Evolutionary conservation across 2,888 invertebrate genomes (phyloP), one percentile per base, ranked within the genome.

Genomic region (Troides helena): DNA sequence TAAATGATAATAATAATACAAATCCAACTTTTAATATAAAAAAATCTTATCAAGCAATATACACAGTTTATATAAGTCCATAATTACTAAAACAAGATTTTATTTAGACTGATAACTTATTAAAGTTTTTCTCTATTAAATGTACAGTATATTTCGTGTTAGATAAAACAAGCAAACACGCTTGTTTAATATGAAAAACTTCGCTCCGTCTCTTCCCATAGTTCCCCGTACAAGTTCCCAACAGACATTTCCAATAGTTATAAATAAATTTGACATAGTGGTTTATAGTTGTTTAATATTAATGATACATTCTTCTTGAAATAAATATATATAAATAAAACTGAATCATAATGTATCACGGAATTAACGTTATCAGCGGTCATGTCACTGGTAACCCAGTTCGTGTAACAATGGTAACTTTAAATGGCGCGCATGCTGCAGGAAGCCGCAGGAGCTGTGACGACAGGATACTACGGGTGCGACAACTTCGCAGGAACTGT

Each of bases 391-490:
- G 74, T 80, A 80, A 81, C 82, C 82, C 72, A 83, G 81, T 83
- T 82, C 67, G 61, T 46, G 61, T 57, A 66, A 70, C 71, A 71
- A 71, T 68, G 65, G 67, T 69, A 75, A 73, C 73, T 73, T 67
- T 67, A 58, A 72, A 76, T 75, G 73, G 74, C 80, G 81, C 79
- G 76, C 74, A 30, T 70, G 67, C 25, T 77, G 75, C 86, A 85
- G 89, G 89, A 89, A 86, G 79, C 80, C 76, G 70, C 83, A 85
- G 85, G 83, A 84, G 82, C 84, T 85, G 88, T 87, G 87, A 57
- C 70, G 70, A 67, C 70, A 70, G 70, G 70, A 70, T 83, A 76
- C 76, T 80, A 78, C 76, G 75, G 79, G 80, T 70, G 73, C 67
- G 66, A 66, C 72, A 84, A 85, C 83, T 85, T 78, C 77, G 74